A percentile compares a stretch with the other conserved stretches of the same genome.
Conservation (phyloP, 2,113 vertebrate species). For the Petromus typicus region DNA sequence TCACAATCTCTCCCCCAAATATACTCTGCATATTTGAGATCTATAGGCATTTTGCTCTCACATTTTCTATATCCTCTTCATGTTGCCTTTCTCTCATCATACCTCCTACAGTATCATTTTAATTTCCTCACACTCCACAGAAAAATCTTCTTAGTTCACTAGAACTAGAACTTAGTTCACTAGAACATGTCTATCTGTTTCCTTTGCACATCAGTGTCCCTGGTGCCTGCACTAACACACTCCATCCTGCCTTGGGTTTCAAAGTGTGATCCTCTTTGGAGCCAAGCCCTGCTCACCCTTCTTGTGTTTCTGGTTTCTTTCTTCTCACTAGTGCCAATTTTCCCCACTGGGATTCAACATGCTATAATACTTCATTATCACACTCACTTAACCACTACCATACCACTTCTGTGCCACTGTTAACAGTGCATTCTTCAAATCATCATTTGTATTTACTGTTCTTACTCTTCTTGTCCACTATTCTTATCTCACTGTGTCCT, state of each 20-base stretch:
- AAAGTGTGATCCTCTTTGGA: neutral
- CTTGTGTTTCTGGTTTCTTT: neutral
- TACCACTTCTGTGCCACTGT: neutral
- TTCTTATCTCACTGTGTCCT: neutral
- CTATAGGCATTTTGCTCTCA: neutral
- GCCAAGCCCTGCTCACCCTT: neutral
- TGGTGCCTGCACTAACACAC: rapidly evolving
- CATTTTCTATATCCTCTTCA: neutral
- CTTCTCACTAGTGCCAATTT: neutral
- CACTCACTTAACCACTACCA: neutral
- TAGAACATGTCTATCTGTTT: neutral
- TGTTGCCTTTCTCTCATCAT: neutral
- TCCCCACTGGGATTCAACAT: neutral
- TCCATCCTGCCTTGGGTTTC: neutral
- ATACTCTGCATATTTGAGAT: neutral
- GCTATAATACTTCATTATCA: neutral
- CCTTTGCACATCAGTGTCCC: neutral
- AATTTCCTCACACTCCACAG: neutral
- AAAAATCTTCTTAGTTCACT: neutral
- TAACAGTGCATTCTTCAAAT: neutral
- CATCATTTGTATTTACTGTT: neutral
- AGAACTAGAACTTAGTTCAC: neutral
- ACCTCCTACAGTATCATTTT: neutral
- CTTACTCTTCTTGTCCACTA: neutral
- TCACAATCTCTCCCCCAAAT: neutral